phyloP scores from a whole-genome alignment of 2,888 invertebrate species.

The Willowsia nigromaculata region DNA sequence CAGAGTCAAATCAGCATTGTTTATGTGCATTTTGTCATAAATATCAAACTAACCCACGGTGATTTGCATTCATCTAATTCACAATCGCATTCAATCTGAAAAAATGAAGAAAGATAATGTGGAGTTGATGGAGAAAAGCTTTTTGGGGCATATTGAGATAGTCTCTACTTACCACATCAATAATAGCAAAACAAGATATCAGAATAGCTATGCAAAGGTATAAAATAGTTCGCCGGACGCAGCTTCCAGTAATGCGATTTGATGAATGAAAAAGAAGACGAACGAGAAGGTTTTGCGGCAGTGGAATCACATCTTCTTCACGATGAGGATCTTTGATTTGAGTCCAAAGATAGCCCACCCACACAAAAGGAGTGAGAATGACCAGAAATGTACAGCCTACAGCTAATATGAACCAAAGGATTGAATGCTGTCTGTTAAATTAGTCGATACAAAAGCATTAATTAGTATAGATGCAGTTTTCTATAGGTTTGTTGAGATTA shows the following conservation, averaged over 20 bases:
- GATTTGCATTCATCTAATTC: conserved; percentile 72
- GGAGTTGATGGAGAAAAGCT: neutral
- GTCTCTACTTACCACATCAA: conserved; percentile 83
- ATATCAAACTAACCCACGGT: conserved; percentile 79
- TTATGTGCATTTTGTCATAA: too few species aligned
- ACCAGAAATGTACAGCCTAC: conserved; percentile 81
- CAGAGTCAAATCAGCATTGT: neutral
- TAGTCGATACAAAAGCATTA: neutral
- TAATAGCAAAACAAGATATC: conserved; percentile 85
- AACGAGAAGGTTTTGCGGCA: conserved; percentile 79
- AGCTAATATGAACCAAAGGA: conserved; percentile 77
- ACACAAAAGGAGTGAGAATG: conserved; percentile 85
- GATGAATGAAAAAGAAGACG: conserved; percentile 85
- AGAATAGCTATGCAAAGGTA: conserved; percentile 86
- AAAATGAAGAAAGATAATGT: neutral
- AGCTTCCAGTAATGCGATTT: conserved; percentile 84
- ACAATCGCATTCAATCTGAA: conserved; percentile 45
- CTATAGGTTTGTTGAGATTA: neutral
- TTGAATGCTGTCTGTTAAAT: conserved; percentile 72
- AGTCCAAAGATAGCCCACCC: conserved; percentile 89
- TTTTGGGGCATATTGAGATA: neutral
- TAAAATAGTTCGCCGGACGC: conserved; percentile 84
- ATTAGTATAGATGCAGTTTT: neutral
- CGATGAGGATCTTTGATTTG: conserved; percentile 81
- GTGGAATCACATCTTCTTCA: conserved; percentile 80